These are phyloP conservation scores for Columba janthina DNA, from an alignment of 2,113 vertebrate species.

Conservation along the genomic window DNA sequence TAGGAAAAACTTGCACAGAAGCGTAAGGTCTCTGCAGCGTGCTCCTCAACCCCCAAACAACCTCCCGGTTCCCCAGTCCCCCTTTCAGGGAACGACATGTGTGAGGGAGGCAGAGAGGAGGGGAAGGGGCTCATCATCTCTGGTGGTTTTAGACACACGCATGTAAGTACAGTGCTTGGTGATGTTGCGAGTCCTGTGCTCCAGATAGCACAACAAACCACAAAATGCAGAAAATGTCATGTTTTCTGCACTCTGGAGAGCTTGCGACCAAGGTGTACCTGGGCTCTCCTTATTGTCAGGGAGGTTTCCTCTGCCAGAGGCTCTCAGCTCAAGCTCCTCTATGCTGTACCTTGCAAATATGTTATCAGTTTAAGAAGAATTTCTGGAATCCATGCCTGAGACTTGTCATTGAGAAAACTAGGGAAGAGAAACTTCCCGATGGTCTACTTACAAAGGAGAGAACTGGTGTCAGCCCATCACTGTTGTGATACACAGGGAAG, in stretches of 20 bases:
- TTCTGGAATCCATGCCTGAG: too few relatives aligned
- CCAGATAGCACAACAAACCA: background rate
- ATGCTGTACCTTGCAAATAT: too few relatives aligned
- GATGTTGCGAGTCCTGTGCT: background rate
- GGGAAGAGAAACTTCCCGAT: too few relatives aligned
- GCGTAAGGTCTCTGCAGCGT: background rate
- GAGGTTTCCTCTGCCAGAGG: too few relatives aligned
- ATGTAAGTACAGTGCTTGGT: fast-evolving
- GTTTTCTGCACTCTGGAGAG: background rate
- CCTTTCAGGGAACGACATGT: fast-evolving
- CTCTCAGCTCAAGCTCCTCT: too few relatives aligned
- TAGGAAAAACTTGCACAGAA: background rate
- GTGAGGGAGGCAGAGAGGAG: background rate
- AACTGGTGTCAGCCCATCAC: background rate
- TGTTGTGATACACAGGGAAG: background rate
- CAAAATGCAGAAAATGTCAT: background rate
- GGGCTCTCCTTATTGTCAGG: background rate
- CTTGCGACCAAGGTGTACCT: background rate
- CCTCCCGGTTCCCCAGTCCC: background rate
- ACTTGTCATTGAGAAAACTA: too few relatives aligned
- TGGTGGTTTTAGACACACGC: fast-evolving
- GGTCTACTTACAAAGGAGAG: background rate
- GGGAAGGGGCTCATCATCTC: background rate
- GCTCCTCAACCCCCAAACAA: background rate
- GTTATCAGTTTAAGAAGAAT: too few relatives aligned